Evolutionary conservation across 2,797 vertebrate species (phyloP).

Genomic region (Brachymystax lenok): DNA sequence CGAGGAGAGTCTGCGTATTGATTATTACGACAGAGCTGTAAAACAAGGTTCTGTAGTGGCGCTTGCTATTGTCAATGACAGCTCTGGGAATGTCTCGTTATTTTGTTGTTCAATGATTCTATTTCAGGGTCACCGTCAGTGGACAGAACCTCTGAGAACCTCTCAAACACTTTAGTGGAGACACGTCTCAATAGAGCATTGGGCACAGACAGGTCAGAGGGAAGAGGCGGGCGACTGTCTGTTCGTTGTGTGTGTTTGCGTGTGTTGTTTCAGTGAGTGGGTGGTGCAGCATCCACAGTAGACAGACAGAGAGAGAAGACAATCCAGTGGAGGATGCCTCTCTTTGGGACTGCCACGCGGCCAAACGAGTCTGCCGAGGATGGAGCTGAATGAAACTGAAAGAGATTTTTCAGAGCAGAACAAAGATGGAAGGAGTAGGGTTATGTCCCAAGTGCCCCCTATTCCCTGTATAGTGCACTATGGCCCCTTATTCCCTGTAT

Average conservation of each 20-base stretch:
- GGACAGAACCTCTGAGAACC: conserved; percentile 34
- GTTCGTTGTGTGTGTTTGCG: neutral
- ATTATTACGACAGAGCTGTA: conserved; percentile 67
- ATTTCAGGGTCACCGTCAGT: conserved; percentile 62
- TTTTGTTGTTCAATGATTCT: conserved; percentile 63
- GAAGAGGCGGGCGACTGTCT: conserved; percentile 27
- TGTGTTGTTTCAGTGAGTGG: conserved; percentile 15
- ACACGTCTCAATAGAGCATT: conserved; percentile 53
- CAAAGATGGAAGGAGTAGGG: neutral
- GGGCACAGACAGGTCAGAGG: conserved; percentile 54
- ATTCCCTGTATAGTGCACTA: too few species aligned
- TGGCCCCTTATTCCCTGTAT: too few species aligned
- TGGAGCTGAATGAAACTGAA: neutral
- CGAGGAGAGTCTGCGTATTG: conserved; percentile 66
- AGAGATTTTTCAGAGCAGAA: conserved; percentile 9
- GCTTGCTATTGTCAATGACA: conserved; percentile 70
- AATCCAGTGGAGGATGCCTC: neutral
- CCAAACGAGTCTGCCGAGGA: conserved; percentile 12
- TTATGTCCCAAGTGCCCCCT: too few species aligned
- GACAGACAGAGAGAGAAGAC: neutral
- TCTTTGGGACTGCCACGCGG: conserved; percentile 3
- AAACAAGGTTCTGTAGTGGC: conserved; percentile 65
- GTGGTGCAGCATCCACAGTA: conserved; percentile 11
- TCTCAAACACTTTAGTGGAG: conserved; percentile 40
- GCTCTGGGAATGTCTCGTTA: conserved; percentile 56